Conservation (phyloP, 2,797 vertebrate genomes). For the Sebastiscus tertius region DNA sequence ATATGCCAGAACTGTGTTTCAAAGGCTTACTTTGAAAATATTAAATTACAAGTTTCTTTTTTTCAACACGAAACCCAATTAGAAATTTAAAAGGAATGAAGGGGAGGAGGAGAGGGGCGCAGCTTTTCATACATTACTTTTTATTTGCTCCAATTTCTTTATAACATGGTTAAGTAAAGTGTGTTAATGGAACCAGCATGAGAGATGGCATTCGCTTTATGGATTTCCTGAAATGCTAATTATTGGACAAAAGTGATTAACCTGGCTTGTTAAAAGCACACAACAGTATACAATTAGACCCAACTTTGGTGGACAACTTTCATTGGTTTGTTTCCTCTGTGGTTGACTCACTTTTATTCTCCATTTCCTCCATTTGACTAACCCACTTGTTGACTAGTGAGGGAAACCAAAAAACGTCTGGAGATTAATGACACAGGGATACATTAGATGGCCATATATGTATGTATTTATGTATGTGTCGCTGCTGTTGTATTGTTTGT, state of each 20-base stretch:
- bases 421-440: conserved; percentile 26
- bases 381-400: conserved; percentile 26
- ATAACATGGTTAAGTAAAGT: conserved; percentile 48
- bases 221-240: conserved; percentile 75
- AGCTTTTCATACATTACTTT: conserved; percentile 49
- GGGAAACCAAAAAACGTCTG: conserved; percentile 7
- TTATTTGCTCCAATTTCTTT: conserved; percentile 40
- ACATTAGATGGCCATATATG: conserved; percentile 19
- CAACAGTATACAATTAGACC: conserved; percentile 55
- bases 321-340: conserved; percentile 50
- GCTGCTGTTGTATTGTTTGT: conserved; percentile 48
- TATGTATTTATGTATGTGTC: conserved; percentile 17
- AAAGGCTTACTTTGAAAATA: conserved; percentile 44
- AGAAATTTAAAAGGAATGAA: conserved; percentile 42
- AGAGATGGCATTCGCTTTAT: conserved; percentile 67
- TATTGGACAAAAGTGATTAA: conserved; percentile 65
- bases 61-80: conserved; percentile 61
- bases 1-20: conserved; percentile 19
- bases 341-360: conserved; percentile 46
- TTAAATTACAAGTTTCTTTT: conserved; percentile 54
- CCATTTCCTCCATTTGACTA: conserved; percentile 19
- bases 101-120: not conserved
- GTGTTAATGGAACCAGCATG: conserved; percentile 70
- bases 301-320: conserved; percentile 54
- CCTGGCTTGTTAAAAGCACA: conserved; percentile 57